Percentiles rank a stretch among this genome's conserved stretches.
Evolutionary conservation across 2,888 invertebrate species (phyloP).

Genomic region (Noctua janthe): DNA sequence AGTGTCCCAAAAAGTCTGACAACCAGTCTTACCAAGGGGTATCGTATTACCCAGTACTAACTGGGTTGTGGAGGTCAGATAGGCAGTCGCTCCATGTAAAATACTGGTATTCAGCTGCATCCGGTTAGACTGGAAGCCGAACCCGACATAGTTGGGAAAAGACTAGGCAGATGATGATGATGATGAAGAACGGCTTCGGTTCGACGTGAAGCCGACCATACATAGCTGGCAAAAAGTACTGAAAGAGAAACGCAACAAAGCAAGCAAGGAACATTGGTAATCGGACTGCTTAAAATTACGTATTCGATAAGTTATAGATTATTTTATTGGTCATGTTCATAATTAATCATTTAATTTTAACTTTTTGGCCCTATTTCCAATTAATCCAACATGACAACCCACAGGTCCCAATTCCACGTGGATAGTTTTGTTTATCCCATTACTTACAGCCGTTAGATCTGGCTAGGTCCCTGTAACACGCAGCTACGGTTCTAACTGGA

Average conservation of each 20-base stretch:
- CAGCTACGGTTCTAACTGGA: background rate
- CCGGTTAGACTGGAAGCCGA: no score
- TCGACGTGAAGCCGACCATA: no score
- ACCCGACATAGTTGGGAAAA: no score
- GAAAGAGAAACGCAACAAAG: no score
- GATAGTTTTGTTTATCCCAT: constrained; percentile 8
- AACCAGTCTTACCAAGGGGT: no score
- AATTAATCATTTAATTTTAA: background rate
- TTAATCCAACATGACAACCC: background rate
- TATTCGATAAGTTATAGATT: background rate
- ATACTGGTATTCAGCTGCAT: no score
- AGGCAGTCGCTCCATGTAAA: no score
- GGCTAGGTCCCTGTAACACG: background rate
- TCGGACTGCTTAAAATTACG: background rate
- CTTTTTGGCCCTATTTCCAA: background rate
- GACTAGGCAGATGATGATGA: no score
- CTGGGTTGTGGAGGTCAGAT: no score
- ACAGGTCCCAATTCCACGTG: background rate
- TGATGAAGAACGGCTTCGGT: background rate
- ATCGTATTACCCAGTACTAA: no score
- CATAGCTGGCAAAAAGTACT: background rate
- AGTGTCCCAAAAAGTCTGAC: no score
- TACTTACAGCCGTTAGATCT: constrained; percentile 25
- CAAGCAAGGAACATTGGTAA: no score
- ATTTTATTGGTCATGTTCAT: background rate